Evolutionary conservation across 2,113 vertebrate genomes (phyloP), one percentile per base, ranked within the genome.

Genomic region (Sialia sialis): DNA sequence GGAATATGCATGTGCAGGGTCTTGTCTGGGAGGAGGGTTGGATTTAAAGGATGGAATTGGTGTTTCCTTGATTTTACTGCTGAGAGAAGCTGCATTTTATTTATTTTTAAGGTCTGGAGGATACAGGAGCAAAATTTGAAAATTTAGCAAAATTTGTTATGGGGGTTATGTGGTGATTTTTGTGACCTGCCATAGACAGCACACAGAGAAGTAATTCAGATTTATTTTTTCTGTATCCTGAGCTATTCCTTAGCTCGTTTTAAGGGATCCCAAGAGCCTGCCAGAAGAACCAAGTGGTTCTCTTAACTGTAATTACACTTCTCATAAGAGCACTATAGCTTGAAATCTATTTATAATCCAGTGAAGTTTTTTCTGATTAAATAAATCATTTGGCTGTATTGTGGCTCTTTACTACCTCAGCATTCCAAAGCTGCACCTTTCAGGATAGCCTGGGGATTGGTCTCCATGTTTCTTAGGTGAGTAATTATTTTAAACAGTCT

Each of bases 301-400:
- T 95, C 84, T 81, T 76, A 68, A 29, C 83, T 84, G 59, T 84
- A 90, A 94, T 95, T 95, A 77, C 49, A 38, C 90, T 85, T 91
- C 83, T 86, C 38, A 3, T 36, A 94, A 94, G 95, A 97, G 95
- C 82, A 80, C 86, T 95, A 9, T 95, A 87, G 82, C 72, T 91
- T 58, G 77, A 94, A 84, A 90, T 92, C 93, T 88, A 58, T 94
- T 88, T 73, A 51, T 94, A 88, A 85, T 77, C 85, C 51, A 32
- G n/a, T 77, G 55, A 58, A 54, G 58, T 13, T 85, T 81, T 73
- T 88, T 76, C 68, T 81, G 63, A 92, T 92, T 92, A 94, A 91
- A 84, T 70, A 93, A 85, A 85, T 39, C 86, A 62, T 90, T 94
- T 89, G 94, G 89, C 56, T 84, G 87, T 80, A 60, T 91, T 13